A percentile compares a stretch with the other conserved stretches of the same genome.
phyloP scores from a whole-genome alignment of 1,140 invertebrate genomes.

The Trissolcus basalis region DNA sequence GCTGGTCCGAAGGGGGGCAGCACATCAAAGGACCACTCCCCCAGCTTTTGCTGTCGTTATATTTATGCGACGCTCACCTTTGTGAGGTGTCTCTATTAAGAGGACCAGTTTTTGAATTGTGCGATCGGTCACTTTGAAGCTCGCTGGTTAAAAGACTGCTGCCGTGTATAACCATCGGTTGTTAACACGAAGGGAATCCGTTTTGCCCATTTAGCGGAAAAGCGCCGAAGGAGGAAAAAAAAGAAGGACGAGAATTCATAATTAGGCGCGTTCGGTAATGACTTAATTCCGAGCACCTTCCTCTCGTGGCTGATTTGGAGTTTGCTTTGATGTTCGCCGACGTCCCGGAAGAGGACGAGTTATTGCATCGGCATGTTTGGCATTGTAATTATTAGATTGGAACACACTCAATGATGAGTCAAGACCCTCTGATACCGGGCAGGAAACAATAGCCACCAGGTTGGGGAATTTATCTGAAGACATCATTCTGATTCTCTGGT shows the following conservation, averaged over 20 bases:
- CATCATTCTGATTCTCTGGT: too few species aligned
- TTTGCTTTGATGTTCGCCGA: conserved; percentile 33
- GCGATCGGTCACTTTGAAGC: conserved; percentile 19
- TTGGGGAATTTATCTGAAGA: too few species aligned
- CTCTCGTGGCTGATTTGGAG: background rate
- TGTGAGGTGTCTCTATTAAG: conserved; percentile 45
- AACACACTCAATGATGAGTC: conserved; percentile 42
- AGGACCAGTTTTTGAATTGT: conserved; percentile 32
- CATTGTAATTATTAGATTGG: conserved; percentile 44
- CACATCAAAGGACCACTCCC: conserved; percentile 18
- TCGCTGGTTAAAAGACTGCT: conserved; percentile 17
- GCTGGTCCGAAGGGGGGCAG: background rate
- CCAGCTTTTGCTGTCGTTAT: conserved; percentile 6
- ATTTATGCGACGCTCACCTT: conserved; percentile 37
- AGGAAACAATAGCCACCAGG: too few species aligned
- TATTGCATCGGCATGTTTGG: conserved; percentile 45
- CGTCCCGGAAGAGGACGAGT: conserved; percentile 27
- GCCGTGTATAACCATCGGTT: conserved; percentile 31
- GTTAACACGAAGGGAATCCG: too few species aligned
- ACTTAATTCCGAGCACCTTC: conserved; percentile 23
- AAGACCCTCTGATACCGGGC: too few species aligned
- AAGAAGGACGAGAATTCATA: conserved; percentile 3
- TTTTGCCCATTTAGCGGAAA: conserved; percentile 1
- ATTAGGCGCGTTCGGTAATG: conserved; percentile 19
- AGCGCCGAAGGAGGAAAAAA: too few species aligned